Evolutionary conservation across 2,113 vertebrate species (phyloP), one percentile per base, ranked within the genome.

Genomic region (Circaetus gallicus): DNA sequence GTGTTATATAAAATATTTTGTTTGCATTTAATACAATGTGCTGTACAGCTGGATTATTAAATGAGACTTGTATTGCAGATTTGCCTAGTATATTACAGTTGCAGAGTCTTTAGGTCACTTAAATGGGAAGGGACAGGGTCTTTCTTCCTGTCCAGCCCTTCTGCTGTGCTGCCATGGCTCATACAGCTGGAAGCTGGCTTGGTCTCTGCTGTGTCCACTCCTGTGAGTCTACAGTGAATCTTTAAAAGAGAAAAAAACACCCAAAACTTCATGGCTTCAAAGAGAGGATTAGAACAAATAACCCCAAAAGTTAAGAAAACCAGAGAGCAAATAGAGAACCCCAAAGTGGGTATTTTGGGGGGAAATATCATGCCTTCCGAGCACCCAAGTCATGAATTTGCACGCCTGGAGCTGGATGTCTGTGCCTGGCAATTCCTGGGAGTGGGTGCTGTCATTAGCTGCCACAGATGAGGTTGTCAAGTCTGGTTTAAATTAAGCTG

Each of bases 341-440:
- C 29, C 1, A 2, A 9, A 43, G 56, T 34, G 66, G 17, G 10
- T 59, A 1, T 25, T 67, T 14, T 7, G 3, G 16, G 20, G 25
- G 26, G 8, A 11, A 24, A 5, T 11, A 6, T 26, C 13, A 4
- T 29, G 65, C 43, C 76, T 79, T 42, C 31, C 0, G 1, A 32
- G 72, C 52, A 56, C 31, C 43, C 3, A 9, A 2, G 4, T 19
- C 10, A 8, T 40, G 47, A 10, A 10, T 20, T 25, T 36, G 31
- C 16, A 2, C 1, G 7, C 13, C 40, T 40, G 22, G 52, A 22
- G 6, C 13, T 16, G 80, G 59, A 9, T 62, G 11, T 59, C 42
- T 4, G 59, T 47, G 89, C n/a, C 52, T 12, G 16, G 12, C 4
- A 26, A 11, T 9, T 20, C 21, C 77, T 0, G 0, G 20, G 45